These are phyloP conservation scores for Amblyjoppa fuscipennis DNA, from an alignment of 2,888 invertebrate species.

Conservation along the genomic window DNA sequence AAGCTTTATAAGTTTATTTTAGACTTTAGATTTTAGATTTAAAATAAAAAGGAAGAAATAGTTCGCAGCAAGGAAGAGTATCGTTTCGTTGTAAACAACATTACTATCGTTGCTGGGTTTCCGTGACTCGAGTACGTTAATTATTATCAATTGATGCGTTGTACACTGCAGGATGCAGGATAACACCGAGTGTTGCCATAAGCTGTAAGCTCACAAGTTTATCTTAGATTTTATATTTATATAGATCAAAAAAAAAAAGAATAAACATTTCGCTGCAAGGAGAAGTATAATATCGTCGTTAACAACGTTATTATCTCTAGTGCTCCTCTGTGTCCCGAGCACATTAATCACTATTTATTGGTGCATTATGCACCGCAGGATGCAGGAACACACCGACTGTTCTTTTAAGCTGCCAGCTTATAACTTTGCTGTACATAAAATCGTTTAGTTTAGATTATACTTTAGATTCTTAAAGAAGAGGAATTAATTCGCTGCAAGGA, in stretches of 20 bases:
- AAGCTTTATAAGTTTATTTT: too few species aligned
- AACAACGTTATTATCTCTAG: constrained; percentile 21
- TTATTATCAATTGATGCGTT: not conserved
- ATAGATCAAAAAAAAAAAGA: not conserved
- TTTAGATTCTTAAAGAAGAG: not conserved
- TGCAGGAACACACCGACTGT: not conserved
- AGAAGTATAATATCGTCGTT: not conserved
- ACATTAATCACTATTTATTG: constrained; percentile 12
- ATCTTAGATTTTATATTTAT: not conserved
- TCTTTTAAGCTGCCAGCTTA: not conserved
- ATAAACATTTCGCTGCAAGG: not conserved
- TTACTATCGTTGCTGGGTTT: constrained; percentile 12
- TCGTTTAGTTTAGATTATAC: too few species aligned
- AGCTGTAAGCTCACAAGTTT: not conserved
- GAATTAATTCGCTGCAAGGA: not conserved
- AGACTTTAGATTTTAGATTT: not conserved
- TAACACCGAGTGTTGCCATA: not conserved
- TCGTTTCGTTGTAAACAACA: constrained; percentile 14
- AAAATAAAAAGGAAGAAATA: not conserved
- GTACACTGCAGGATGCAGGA: not conserved
- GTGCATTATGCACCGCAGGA: not conserved
- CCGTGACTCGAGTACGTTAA: not conserved
- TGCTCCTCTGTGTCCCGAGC: not conserved
- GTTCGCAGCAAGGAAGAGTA: not conserved
- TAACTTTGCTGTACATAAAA: too few species aligned